Evolutionary conservation across 2,113 vertebrate species (phyloP).

Genomic region (Pungitius pungitius): DNA sequence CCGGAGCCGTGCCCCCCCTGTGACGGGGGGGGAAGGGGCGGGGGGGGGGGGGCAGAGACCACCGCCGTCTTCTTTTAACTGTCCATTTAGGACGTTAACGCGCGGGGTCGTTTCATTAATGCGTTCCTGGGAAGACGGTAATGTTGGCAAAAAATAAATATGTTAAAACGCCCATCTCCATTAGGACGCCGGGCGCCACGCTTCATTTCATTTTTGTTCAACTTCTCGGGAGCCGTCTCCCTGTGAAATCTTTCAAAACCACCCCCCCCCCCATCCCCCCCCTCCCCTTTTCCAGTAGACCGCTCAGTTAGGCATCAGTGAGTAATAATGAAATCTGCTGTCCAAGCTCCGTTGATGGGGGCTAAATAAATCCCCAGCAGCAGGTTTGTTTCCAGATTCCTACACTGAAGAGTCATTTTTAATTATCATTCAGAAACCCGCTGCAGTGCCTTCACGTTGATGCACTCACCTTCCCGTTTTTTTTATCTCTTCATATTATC

Average conservation of each 20-base stretch:
- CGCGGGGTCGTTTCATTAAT: conserved; percentile 66
- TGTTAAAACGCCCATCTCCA: conserved; percentile 67
- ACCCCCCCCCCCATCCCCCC: too few species aligned
- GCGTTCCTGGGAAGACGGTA: conserved; percentile 59
- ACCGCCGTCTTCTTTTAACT: conserved; percentile 54
- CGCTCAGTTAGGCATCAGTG: conserved; percentile 63
- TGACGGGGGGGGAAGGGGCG: too few species aligned
- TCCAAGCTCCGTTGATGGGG: conserved; percentile 36
- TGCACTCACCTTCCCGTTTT: neutral
- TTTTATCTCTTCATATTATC: conserved; percentile 1
- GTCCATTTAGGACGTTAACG: conserved; percentile 62
- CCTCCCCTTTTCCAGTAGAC: conserved; percentile 63
- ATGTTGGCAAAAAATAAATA: conserved; percentile 67
- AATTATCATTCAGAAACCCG: conserved; percentile 13
- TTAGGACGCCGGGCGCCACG: conserved; percentile 55
- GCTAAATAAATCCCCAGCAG: conserved; percentile 40
- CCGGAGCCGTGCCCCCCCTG: conserved; percentile 46
- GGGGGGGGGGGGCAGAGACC: conserved; percentile 47
- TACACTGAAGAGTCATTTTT: conserved; percentile 3
- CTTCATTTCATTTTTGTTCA: conserved; percentile 68
- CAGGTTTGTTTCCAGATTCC: conserved; percentile 23
- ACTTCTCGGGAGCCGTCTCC: conserved; percentile 61
- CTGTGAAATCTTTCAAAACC: conserved; percentile 68
- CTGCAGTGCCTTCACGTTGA: neutral
- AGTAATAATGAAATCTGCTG: conserved; percentile 61